phyloP scores from a whole-genome alignment of 2,888 invertebrate genomes.

The Drosophila mettleri region DNA sequence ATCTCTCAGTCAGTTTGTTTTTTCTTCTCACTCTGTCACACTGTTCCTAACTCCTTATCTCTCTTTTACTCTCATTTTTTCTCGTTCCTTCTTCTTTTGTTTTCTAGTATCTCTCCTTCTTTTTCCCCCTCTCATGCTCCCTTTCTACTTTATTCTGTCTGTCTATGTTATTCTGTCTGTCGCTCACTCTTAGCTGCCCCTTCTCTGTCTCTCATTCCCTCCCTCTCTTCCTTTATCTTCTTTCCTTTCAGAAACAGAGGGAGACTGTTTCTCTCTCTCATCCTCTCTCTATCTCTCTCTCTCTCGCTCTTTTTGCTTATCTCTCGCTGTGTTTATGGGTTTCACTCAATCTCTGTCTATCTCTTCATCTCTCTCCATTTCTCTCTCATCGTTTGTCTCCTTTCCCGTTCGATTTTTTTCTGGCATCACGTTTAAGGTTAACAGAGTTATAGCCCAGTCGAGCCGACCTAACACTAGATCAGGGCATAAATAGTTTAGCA shows the following conservation, averaged over 20 bases:
- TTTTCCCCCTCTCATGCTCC: neutral
- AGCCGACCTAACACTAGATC: too few relatives aligned
- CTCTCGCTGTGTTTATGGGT: too few relatives aligned
- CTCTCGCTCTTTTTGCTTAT: too few relatives aligned
- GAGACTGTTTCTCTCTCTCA: neutral
- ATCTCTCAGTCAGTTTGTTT: too few relatives aligned
- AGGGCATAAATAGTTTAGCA: neutral
- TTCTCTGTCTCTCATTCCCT: neutral
- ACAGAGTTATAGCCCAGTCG: neutral
- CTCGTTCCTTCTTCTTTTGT: neutral
- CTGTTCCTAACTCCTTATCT: too few relatives aligned
- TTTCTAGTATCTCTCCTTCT: neutral
- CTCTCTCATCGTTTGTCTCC: constrained; percentile 12
- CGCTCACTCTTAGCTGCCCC: neutral
- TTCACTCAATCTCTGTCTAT: neutral
- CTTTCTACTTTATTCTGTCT: neutral
- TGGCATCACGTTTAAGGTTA: neutral
- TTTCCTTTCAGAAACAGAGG: too few relatives aligned
- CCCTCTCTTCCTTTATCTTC: too few relatives aligned
- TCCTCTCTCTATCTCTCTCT: neutral
- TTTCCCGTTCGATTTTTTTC: neutral
- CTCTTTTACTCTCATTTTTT: constrained; percentile 4
- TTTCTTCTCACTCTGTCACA: too few relatives aligned
- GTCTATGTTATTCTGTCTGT: neutral
- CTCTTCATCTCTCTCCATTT: neutral